These are phyloP conservation scores for Rhynchonycteris naso DNA, from an alignment of 2,797 vertebrate species.

Conservation along the genomic window DNA sequence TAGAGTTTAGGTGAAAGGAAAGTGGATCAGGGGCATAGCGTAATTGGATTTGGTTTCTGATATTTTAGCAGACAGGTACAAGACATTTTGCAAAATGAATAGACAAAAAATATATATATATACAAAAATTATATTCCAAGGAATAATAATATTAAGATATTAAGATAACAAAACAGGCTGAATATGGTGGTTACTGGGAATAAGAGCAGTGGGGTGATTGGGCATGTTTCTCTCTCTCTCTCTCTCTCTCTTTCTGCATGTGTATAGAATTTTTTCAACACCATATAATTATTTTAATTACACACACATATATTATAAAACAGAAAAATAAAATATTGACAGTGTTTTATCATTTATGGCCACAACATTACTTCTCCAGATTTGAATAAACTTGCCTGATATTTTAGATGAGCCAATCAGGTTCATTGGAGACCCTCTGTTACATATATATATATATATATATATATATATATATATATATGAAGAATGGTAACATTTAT, in stretches of 20 bases:
- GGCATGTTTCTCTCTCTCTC: background rate
- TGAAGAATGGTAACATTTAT: background rate
- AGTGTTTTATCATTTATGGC: background rate
- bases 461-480: background rate
- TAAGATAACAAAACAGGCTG: background rate
- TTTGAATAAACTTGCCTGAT: background rate
- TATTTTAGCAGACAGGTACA: background rate
- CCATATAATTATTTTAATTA: background rate
- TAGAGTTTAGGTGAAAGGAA: background rate
- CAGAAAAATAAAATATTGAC: background rate
- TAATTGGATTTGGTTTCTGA: background rate
- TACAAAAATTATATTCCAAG: background rate
- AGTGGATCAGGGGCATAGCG: background rate
- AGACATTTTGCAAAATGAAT: background rate
- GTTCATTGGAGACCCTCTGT: background rate
- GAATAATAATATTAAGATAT: background rate
- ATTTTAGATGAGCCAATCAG: background rate
- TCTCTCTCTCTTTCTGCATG: background rate
- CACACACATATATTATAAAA: background rate
- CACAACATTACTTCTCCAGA: background rate
- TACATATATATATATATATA: background rate
- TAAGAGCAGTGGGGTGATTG: background rate
- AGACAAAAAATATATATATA: too few species aligned
- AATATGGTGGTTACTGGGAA: background rate
- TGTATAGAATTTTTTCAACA: background rate